phyloP scores from a whole-genome alignment of 2,797 vertebrate genomes.

The Thripadectes ignobilis region DNA sequence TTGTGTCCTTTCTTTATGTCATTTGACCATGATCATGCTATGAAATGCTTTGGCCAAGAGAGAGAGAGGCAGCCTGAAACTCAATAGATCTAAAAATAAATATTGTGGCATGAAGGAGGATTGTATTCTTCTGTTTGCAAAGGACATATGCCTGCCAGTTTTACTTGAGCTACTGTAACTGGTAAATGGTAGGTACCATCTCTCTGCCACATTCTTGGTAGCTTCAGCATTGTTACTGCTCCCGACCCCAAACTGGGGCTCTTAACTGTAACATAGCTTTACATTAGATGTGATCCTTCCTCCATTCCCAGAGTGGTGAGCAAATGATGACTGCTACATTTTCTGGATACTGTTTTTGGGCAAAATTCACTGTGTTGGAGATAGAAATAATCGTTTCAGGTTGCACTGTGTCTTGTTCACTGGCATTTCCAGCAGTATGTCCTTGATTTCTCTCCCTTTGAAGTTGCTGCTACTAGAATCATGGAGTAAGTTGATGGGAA shows the following conservation, averaged over 20 bases:
- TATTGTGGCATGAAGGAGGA: neutral
- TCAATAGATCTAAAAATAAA: neutral
- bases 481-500: neutral
- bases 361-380: neutral
- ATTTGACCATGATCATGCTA: neutral
- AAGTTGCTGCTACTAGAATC: neutral
- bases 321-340: neutral
- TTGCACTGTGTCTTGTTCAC: neutral
- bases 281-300: neutral
- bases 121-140: neutral
- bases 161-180: neutral
- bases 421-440: neutral
- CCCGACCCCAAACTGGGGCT: neutral
- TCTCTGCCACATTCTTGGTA: neutral
- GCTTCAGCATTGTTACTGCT: neutral
- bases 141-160: neutral
- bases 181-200: neutral
- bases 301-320: neutral
- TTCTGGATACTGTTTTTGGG: neutral
- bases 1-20: neutral
- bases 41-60: neutral
- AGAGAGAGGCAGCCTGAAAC: neutral
- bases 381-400: neutral
- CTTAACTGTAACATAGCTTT: neutral
- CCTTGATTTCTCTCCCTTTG: neutral